Conservation (phyloP, 2,888 invertebrate genomes). For the Eudasyphora cyanicolor region DNA sequence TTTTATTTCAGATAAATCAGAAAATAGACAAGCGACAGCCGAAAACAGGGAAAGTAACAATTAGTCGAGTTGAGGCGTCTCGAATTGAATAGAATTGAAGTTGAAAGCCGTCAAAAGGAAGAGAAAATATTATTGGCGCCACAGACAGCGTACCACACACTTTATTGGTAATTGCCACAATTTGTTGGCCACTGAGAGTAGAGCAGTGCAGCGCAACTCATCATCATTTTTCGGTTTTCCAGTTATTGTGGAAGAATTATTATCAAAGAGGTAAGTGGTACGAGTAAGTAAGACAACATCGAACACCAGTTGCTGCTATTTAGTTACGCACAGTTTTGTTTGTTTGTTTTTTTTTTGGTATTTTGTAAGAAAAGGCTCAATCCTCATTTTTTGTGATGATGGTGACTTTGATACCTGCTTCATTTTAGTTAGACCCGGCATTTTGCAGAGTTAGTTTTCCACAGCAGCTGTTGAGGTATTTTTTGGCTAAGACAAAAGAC, state of each 20-base stretch:
- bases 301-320: too few relatives aligned
- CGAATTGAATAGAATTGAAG: background rate
- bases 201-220: background rate
- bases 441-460: background rate
- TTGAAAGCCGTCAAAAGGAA: background rate
- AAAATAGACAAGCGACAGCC: background rate
- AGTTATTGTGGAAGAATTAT: background rate
- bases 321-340: background rate
- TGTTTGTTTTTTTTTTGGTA: background rate
- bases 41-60: conserved; percentile 40
- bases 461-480: background rate
- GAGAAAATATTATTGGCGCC: conserved; percentile 20
- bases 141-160: conserved; percentile 7
- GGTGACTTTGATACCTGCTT: conserved; percentile 1
- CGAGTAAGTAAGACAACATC: background rate
- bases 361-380: background rate
- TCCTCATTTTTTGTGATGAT: too few relatives aligned
- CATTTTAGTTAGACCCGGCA: too few relatives aligned
- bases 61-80: too few relatives aligned
- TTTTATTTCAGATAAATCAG: conserved; percentile 24
- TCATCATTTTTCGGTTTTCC: too few relatives aligned
- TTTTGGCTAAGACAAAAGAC: background rate
- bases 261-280: conserved; percentile 23
- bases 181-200: background rate
- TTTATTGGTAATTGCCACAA: too few relatives aligned